Percentiles rank a stretch among this genome's conserved stretches.
phyloP scores from a whole-genome alignment of 2,888 invertebrate genomes.

The Dendrolimus pini region DNA sequence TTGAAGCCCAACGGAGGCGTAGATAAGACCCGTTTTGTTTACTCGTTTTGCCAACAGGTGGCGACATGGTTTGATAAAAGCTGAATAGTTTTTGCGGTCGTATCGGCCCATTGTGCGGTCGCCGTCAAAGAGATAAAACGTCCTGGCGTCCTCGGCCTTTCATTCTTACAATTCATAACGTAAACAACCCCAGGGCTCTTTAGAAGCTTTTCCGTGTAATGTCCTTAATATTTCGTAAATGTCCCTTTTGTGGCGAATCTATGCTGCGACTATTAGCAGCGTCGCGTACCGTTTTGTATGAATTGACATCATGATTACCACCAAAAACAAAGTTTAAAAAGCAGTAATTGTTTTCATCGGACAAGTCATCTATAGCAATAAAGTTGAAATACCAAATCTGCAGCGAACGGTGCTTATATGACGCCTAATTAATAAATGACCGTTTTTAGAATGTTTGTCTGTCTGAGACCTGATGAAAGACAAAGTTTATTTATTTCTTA shows the following conservation, averaged over 20 bases:
- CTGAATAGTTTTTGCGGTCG: slow-evolving; percentile 49
- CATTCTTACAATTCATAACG: slow-evolving; percentile 24
- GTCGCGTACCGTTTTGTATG: neutral
- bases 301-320: too few relatives aligned
- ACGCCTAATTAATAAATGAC: too few relatives aligned
- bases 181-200: slow-evolving; percentile 29
- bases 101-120: slow-evolving; percentile 29
- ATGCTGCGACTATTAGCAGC: slow-evolving; percentile 18
- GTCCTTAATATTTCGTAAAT: slow-evolving; percentile 46
- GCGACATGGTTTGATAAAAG: slow-evolving; percentile 24
- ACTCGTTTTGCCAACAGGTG: slow-evolving; percentile 42
- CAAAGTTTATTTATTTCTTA: too few relatives aligned
- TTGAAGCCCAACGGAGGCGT: slow-evolving; percentile 6
- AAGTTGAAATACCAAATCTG: too few relatives aligned
- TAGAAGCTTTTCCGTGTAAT: slow-evolving; percentile 45
- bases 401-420: too few relatives aligned
- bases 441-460: too few relatives aligned
- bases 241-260: slow-evolving; percentile 27
- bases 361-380: too few relatives aligned
- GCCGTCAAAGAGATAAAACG: slow-evolving; percentile 25
- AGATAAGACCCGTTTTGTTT: slow-evolving; percentile 22
- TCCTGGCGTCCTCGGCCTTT: slow-evolving; percentile 16
- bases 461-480: too few relatives aligned
- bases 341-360: too few relatives aligned
- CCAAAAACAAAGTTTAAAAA: too few relatives aligned